phyloP scores from a whole-genome alignment of 2,888 invertebrate genomes.

The Tineola bisselliella region DNA sequence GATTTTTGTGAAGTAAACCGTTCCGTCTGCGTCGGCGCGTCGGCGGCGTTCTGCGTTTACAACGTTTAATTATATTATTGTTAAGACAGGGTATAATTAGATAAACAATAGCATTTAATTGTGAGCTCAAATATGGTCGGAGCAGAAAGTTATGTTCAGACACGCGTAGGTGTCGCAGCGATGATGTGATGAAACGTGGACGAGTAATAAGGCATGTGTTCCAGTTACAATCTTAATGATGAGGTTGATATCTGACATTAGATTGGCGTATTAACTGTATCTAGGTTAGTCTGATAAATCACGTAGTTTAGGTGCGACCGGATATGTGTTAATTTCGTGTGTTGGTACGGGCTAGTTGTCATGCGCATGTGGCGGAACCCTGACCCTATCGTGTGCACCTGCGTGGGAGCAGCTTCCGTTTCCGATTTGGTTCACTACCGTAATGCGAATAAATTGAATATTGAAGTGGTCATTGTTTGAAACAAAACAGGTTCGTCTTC shows the following conservation, averaged over 20 bases:
- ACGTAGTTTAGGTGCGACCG: constrained; percentile 30
- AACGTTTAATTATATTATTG: constrained; percentile 31
- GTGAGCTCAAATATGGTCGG: constrained; percentile 31
- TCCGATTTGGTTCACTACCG: constrained; percentile 42
- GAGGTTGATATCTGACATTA: not conserved
- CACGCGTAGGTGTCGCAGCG: constrained; percentile 10
- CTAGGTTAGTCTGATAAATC: constrained; percentile 2
- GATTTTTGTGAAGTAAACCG: not conserved
- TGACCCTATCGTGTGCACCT: constrained; percentile 15
- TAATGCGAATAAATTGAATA: not conserved
- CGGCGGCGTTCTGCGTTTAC: not conserved
- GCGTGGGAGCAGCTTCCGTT: constrained; percentile 58
- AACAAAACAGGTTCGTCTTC: not conserved
- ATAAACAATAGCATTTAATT: constrained; percentile 49
- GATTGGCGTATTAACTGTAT: not conserved
- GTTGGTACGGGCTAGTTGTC: constrained; percentile 18
- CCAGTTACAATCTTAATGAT: not conserved
- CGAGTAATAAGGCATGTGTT: not conserved
- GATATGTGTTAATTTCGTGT: constrained; percentile 27
- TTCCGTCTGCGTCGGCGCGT: constrained; percentile 3
- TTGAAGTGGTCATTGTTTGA: not conserved
- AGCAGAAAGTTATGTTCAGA: constrained; percentile 24
- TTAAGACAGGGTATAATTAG: constrained; percentile 40
- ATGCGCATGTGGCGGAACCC: constrained; percentile 26
- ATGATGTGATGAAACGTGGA: constrained; percentile 10